A percentile compares a stretch with the other conserved stretches of the same genome.
These are phyloP conservation scores for Nyctibius grandis DNA, from an alignment of 2,797 vertebrate genomes.

Conservation along the genomic window DNA sequence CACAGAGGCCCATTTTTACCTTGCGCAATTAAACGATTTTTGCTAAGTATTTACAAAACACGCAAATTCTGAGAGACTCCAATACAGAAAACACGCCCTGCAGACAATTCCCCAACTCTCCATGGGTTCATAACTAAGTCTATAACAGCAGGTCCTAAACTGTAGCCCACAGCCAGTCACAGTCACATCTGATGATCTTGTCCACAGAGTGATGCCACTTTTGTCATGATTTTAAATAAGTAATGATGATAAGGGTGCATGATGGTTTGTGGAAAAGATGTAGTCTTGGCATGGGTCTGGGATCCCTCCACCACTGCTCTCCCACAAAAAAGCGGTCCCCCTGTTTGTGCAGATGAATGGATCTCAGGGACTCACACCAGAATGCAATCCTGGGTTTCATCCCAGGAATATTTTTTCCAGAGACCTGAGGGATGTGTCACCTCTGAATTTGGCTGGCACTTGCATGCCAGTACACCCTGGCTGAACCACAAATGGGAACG, in stretches of 20 bases:
- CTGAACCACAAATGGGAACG: neutral
- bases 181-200: neutral
- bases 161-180: neutral
- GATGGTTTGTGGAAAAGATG: neutral
- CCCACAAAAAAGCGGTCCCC: neutral
- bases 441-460: neutral
- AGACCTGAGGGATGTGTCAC: neutral
- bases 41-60: neutral
- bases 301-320: neutral
- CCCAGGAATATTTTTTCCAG: neutral
- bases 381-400: neutral
- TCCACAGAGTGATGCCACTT: neutral
- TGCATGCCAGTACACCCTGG: neutral
- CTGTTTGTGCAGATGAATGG: neutral
- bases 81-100: neutral
- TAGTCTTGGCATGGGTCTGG: neutral
- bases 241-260: neutral
- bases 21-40: neutral
- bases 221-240: neutral
- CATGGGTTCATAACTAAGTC: neutral
- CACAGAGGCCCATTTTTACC: neutral
- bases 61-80: neutral
- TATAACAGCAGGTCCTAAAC: neutral
- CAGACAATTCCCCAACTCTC: neutral
- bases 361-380: neutral